Conservation (phyloP, 2,113 vertebrate species). For the Lampris incognitus region DNA sequence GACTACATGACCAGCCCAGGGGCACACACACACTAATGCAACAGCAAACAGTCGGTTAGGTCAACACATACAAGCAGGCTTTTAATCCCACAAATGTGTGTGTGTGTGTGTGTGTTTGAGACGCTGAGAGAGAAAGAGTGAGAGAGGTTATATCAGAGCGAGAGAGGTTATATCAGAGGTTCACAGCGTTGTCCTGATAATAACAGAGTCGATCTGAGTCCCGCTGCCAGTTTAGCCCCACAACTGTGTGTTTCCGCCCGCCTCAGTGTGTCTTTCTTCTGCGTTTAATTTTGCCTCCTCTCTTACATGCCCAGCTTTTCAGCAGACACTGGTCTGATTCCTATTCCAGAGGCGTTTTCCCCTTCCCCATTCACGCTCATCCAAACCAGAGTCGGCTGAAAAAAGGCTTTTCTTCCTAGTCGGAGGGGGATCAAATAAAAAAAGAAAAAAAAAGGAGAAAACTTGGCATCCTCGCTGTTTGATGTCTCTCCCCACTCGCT, state of each 20-base stretch:
- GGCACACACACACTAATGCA: slow-evolving; percentile 44
- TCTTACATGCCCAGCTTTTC: slow-evolving; percentile 20
- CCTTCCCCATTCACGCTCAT: slow-evolving; percentile 27
- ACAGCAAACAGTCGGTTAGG: slow-evolving; percentile 40
- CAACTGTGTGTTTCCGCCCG: not conserved
- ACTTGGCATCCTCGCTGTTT: slow-evolving; percentile 47
- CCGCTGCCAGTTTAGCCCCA: slow-evolving; percentile 27
- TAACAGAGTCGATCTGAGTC: slow-evolving; percentile 26
- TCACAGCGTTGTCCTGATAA: slow-evolving; percentile 30
- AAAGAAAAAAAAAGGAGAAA: slow-evolving; percentile 11
- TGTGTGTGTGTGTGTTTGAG: not conserved
- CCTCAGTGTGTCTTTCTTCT: not conserved
- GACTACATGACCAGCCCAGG: slow-evolving; percentile 59
- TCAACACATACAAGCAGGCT: slow-evolving; percentile 41
- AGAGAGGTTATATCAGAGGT: not conserved
- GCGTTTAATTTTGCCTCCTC: slow-evolving; percentile 26
- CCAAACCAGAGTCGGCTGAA: slow-evolving; percentile 27
- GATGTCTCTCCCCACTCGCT: slow-evolving; percentile 36
- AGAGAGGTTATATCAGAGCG: too few relatives aligned
- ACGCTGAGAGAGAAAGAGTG: not conserved
- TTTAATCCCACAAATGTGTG: slow-evolving; percentile 39
- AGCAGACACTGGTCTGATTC: slow-evolving; percentile 36
- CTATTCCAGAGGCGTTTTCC: slow-evolving; percentile 28
- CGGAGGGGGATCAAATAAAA: too few relatives aligned
- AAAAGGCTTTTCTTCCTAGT: slow-evolving; percentile 33